A percentile compares a stretch with the other conserved stretches of the same genome.
These are phyloP conservation scores for Australoheros facetus DNA, from an alignment of 2,797 vertebrate genomes.

Conservation along the genomic window DNA sequence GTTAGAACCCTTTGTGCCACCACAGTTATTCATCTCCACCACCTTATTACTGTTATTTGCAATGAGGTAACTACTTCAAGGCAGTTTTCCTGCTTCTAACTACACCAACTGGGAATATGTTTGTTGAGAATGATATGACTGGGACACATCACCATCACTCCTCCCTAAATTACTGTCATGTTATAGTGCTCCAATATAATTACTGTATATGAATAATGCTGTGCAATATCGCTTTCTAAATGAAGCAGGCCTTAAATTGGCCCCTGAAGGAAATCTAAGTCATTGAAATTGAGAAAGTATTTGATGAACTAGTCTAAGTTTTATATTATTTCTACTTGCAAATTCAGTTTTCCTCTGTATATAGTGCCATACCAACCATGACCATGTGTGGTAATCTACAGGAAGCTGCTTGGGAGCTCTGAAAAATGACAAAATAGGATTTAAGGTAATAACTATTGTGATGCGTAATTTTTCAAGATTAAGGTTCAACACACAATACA, in stretches of 20 bases:
- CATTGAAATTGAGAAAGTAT: slow-evolving; percentile 69
- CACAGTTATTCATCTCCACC: slow-evolving; percentile 85
- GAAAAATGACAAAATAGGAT: not conserved
- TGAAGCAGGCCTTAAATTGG: slow-evolving; percentile 75
- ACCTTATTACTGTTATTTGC: slow-evolving; percentile 87
- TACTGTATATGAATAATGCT: slow-evolving; percentile 85
- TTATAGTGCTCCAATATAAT: slow-evolving; percentile 87
- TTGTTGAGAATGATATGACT: slow-evolving; percentile 87
- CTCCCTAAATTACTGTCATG: slow-evolving; percentile 92
- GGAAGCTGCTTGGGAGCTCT: not conserved
- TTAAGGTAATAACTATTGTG: slow-evolving; percentile 8
- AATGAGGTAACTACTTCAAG: slow-evolving; percentile 89
- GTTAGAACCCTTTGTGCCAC: slow-evolving; percentile 60
- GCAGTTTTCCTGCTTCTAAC: slow-evolving; percentile 88
- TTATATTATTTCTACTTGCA: slow-evolving; percentile 62
- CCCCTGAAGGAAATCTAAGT: slow-evolving; percentile 77
- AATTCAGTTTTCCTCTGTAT: slow-evolving; percentile 48
- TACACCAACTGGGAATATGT: slow-evolving; percentile 91
- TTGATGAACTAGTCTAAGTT: slow-evolving; percentile 75
- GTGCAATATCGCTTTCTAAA: slow-evolving; percentile 81
- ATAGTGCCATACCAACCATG: slow-evolving; percentile 19
- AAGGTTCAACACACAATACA: not conserved
- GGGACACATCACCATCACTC: slow-evolving; percentile 88
- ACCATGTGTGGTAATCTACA: not conserved
- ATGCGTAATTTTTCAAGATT: slow-evolving; percentile 7